These are phyloP conservation scores for Chrysolina oricalcia DNA, from an alignment of 2,888 invertebrate species.

Conservation along the genomic window DNA sequence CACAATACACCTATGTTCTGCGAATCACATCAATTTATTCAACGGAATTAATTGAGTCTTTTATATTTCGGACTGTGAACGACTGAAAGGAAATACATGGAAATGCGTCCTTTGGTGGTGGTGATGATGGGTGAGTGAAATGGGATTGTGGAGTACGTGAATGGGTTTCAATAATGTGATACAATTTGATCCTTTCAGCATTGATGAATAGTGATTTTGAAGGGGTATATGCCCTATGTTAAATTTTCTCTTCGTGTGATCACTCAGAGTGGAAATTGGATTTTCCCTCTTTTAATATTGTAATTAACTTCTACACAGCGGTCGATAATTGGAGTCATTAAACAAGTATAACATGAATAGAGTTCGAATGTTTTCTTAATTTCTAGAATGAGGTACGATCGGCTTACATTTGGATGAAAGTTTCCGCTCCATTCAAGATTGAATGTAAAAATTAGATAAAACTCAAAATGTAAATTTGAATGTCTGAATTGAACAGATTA, in stretches of 20 bases:
- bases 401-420: no score
- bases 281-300: no score
- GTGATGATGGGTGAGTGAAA: not conserved
- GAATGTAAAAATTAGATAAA: no score
- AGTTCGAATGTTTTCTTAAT: no score
- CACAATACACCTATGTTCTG: not conserved
- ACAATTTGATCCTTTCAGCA: not conserved
- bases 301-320: no score
- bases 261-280: no score
- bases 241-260: not conserved
- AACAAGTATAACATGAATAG: no score
- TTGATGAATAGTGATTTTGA: not conserved
- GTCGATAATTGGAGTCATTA: no score
- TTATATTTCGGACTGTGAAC: constrained; percentile 13
- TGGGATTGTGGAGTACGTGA: constrained; percentile 5
- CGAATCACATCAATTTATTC: constrained; percentile 17
- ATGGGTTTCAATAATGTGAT: constrained; percentile 1
- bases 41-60: constrained; percentile 30
- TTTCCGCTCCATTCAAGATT: no score
- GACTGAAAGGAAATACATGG: constrained; percentile 22
- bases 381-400: no score
- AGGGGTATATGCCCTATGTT: not conserved
- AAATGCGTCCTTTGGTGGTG: constrained; percentile 23
- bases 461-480: no score
- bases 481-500: no score